Evolutionary conservation across 2,113 vertebrate species (phyloP), one percentile per base, ranked within the genome.

Genomic region (Euleptes europaea): DNA sequence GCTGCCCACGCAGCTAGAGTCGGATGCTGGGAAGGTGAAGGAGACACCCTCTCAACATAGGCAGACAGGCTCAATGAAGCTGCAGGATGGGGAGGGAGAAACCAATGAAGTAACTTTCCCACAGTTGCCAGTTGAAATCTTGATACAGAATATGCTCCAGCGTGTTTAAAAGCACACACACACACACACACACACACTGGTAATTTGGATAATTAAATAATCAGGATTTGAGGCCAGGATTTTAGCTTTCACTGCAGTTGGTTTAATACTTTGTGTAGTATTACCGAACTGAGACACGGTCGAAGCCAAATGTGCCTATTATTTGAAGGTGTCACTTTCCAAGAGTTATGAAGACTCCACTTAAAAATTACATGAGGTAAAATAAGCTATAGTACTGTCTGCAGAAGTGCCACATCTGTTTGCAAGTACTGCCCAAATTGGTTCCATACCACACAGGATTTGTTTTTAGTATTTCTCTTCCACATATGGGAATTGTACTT

Each of bases 401-500:
- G 84, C 88, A 76, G 78, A 89, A 90, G 88, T 89, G 86, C 82
- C 0, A 0, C 78, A 83, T 65, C 49, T 93, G 85, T 92, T 92
- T 93, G 85, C 83, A 90, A 93, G 80, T 83, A 91, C 89, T 88
- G 84, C 79, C 85, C 26, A 84, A 89, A 86, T 84, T 92, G 88
- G 76, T 92, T 93, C 91, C 92, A 82, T 88, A 87, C 82, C 70
- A 83, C 63, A 33, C 80, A 67, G 63, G 23, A 0, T 7, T 82
- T 87, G 82, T 83, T 88, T 65, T 47, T 66, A 90, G 88, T 85
- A 89, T 93, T 92, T 92, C 88, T 90, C 86, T 79, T 47, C 90
- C 88, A 94, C 76, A 93, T 94, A 87, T 90, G 86, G 51, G 28
- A 88, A 76, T 90, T 82, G 88, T 92, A 51, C n/a, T 87, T 87